Evolutionary conservation across 2,888 invertebrate genomes (phyloP).

Genomic region (Drosophila paranaensis): DNA sequence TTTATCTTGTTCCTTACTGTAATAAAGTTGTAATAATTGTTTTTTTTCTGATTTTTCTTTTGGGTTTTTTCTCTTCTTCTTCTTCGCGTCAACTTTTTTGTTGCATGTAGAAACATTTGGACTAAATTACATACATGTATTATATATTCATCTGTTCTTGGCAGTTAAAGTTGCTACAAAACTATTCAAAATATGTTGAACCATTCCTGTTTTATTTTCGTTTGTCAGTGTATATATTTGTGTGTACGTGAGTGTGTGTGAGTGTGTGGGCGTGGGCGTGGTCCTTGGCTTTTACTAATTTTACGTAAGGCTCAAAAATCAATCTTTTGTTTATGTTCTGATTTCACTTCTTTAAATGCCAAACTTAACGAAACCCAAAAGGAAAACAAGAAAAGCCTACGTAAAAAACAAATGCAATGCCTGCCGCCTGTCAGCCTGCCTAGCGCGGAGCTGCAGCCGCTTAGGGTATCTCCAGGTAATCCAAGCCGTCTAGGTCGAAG

Average conservation of each 20-base stretch:
- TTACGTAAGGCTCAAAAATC: constrained; percentile 60
- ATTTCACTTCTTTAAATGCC: constrained; percentile 41
- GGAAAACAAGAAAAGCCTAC: constrained; percentile 36
- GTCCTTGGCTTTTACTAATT: constrained; percentile 12
- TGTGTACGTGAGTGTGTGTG: constrained; percentile 40
- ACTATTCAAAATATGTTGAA: constrained; percentile 64
- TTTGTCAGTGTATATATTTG: constrained; percentile 26
- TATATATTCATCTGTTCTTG: constrained; percentile 72
- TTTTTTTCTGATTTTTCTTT: constrained; percentile 8
- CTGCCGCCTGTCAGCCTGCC: background rate
- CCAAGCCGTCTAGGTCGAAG: constrained; percentile 78
- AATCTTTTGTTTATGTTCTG: constrained; percentile 53
- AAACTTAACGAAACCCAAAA: constrained; percentile 19
- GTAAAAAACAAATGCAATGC: constrained; percentile 41
- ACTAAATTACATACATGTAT: constrained; percentile 61
- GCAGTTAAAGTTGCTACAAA: constrained; percentile 78
- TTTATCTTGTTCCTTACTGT: constrained; percentile 6
- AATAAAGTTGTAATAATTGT: constrained; percentile 4
- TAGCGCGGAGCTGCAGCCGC: background rate
- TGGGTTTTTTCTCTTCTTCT: constrained; percentile 9
- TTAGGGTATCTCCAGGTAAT: constrained; percentile 72
- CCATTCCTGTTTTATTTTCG: constrained; percentile 41
- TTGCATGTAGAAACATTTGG: constrained; percentile 51
- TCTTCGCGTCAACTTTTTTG: constrained; percentile 27
- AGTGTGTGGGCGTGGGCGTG: constrained; percentile 2